Base-by-base conservation (phyloP, 2,797 vertebrate genomes). In the Propithecus deckenii region DNA sequence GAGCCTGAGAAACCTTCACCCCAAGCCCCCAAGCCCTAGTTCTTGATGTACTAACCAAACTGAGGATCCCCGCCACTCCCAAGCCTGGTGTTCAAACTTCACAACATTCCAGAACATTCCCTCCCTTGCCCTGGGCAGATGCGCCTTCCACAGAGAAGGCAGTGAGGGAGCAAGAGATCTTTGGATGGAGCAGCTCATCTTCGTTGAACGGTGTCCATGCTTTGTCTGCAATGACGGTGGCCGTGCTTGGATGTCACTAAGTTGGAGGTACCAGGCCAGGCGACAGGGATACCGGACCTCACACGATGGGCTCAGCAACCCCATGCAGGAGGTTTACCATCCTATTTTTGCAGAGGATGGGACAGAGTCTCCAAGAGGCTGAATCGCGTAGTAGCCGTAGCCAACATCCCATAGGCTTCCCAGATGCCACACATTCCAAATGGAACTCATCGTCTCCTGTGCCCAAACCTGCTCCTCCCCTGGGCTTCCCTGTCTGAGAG, bases 171-270 rank as follows among this genome's bases (percentile, higher is more conserved):
- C 6, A 4, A 20, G 46, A 18, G 14, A 50, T 14, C 9, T 76
- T 11, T 20, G 23, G 22, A 12, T 18, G 9, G 17, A 52, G n/a
- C 2, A 11, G 41, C 46, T 20, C n/a, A 9, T 59, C 32, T 35
- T 43, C 6, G 17, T 9, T 22, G 18, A 38, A 10, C 0, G 0
- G 50, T 30, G 78, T 32, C 50, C 4, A 23, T 1, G 0, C 38
- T 50, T 38, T 14, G 28, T 50, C 50, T 9, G 18, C 59, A 17
- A 22, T 5, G 7, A 25, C 4, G 0, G 48, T 2, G 12, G 38
- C 32, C n/a, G 13, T 5, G n/a, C 79, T 28, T 12, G 38, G 78
- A 30, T 18, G 18, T 28, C 5, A 46, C 57, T 52, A 22, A 80
- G 59, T 2, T 20, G 32, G 59, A 76, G 38, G 23, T 9, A 0